Base-by-base conservation (phyloP, 2,888 invertebrate species). In the Pheosia tremula region DNA sequence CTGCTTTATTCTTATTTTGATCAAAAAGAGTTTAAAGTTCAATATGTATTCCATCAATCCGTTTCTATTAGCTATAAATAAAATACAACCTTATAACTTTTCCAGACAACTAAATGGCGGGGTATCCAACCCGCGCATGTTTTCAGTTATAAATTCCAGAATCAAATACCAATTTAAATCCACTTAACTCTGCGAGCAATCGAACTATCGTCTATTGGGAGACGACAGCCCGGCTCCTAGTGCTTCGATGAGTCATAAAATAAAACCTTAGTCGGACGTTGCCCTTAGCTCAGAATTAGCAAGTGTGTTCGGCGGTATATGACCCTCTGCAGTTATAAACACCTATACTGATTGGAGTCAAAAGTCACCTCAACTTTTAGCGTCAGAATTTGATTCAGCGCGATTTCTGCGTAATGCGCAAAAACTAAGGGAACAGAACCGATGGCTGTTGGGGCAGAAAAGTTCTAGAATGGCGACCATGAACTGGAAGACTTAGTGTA, bases 201-300 rank as follows among this genome's bases (percentile, higher is more conserved):
- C 10, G 10, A 38, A 54, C 36, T 54, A 38, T 38, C 24, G 53
- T 11, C 36, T 5, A 4, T 54, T 10, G 10, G 38, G 11, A 54
- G 38, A 11, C 38, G 53, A 54, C 52, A 24, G 9, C 13, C 5
- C 5, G 38, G 38, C 38, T 37, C 11, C 6, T 24, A 11, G 24
- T 11, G 38, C 38, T 11, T 13, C 38, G 24, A 36, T 37, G 53
- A 55, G 57, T 0, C 9, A 61, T 52, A 50, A 57, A 67, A 63
- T 50, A 67, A 64, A 67, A 39, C 52, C 39, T 50, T 49, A 56
- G 39, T 55, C 43, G 49, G 59, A 55, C 55, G 38, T 54, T 39
- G 11, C 52, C 43, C 55, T 56, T 11, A 11, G 10, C 0, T 7
- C 37, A 38, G 6, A 61, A 67, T 64, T 52, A 41, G 52, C 57